Evolutionary conservation across 1,140 invertebrate genomes (phyloP).

Genomic region (Drosophila rufa): DNA sequence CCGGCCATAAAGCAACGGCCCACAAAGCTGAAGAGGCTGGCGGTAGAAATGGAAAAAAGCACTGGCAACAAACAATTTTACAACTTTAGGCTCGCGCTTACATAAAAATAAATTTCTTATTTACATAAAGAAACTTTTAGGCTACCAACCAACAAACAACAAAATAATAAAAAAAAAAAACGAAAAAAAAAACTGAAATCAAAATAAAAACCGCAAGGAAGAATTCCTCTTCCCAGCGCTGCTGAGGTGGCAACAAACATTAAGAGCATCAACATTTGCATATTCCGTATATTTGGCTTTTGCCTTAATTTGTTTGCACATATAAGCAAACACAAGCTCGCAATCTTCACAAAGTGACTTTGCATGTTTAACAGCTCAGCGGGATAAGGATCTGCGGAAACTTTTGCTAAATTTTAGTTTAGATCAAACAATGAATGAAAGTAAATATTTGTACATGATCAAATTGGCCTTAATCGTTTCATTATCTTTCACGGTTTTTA

Average conservation of each 20-base stretch:
- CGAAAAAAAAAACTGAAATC: slow-evolving; percentile 55
- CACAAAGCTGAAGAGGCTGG: slow-evolving; percentile 47
- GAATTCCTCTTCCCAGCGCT: slow-evolving; percentile 30
- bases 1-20: slow-evolving; percentile 69
- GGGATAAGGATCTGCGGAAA: slow-evolving; percentile 35
- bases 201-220: slow-evolving; percentile 76
- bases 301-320: slow-evolving; percentile 73
- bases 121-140: slow-evolving; percentile 84
- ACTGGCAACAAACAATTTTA: slow-evolving; percentile 72
- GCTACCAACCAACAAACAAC: slow-evolving; percentile 47
- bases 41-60: slow-evolving; percentile 18
- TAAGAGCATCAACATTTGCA: slow-evolving; percentile 79
- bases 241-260: slow-evolving; percentile 64
- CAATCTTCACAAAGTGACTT: slow-evolving; percentile 63
- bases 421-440: slow-evolving; percentile 22
- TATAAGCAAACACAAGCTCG: slow-evolving; percentile 47
- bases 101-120: slow-evolving; percentile 84
- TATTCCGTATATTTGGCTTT: slow-evolving; percentile 71
- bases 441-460: slow-evolving; percentile 22
- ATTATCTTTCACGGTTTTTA: neutral
- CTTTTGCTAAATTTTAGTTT: slow-evolving; percentile 24
- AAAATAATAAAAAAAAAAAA: slow-evolving; percentile 41
- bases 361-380: slow-evolving; percentile 66
- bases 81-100: slow-evolving; percentile 78
- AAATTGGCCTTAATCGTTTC: slow-evolving; percentile 17